A percentile compares a stretch with the other conserved stretches of the same genome.
Evolutionary conservation across 2,113 vertebrate genomes (phyloP).

Genomic region (Rattus rattus): DNA sequence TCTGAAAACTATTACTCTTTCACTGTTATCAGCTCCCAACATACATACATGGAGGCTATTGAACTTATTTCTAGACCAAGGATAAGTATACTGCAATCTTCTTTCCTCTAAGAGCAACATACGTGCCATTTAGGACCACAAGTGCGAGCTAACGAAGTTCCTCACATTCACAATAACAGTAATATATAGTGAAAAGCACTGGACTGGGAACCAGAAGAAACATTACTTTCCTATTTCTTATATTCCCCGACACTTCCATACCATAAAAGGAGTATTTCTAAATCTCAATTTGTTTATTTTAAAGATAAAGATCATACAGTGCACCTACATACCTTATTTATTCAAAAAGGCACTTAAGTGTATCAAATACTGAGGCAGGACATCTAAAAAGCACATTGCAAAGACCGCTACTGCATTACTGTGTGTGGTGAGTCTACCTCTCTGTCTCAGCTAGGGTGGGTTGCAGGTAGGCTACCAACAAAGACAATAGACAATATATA

Average conservation of each 20-base stretch:
- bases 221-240: not conserved
- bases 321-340: not conserved
- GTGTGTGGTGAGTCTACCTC: not conserved
- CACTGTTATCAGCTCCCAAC: conserved; percentile 1
- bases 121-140: not conserved
- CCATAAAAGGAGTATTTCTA: not conserved
- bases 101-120: not conserved
- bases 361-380: not conserved
- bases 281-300: not conserved
- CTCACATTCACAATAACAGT: not conserved
- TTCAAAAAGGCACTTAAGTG: not conserved
- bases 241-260: not conserved
- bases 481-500: not conserved
- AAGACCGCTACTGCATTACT: not conserved
- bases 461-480: not conserved
- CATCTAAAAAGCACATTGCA: not conserved
- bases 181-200: not conserved
- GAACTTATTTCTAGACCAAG: not conserved
- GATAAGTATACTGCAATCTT: not conserved
- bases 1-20: not conserved
- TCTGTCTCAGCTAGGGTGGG: not conserved
- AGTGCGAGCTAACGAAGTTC: not conserved
- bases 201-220: not conserved
- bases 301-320: not conserved
- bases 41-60: not conserved